phyloP scores from a whole-genome alignment of 2,113 vertebrate species.

The Periophthalmodon schlosseri region DNA sequence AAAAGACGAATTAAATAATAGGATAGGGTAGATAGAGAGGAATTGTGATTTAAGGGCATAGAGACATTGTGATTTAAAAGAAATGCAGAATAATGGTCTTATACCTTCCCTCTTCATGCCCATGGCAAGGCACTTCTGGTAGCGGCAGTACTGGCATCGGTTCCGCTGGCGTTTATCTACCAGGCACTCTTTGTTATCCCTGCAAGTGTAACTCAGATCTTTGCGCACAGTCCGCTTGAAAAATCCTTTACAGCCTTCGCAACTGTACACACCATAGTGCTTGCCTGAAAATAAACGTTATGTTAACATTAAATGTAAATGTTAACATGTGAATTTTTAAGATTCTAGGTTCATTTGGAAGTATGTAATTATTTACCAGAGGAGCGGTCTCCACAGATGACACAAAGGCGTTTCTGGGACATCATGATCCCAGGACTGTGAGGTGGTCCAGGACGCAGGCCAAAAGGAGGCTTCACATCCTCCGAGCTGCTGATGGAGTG shows the following conservation, averaged over 20 bases:
- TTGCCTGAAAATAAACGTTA: conserved; percentile 82
- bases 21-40: background rate
- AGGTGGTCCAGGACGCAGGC: conserved; percentile 80
- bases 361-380: conserved; percentile 78
- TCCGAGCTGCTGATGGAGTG: conserved; percentile 88
- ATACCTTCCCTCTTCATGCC: conserved; percentile 98
- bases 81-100: conserved; percentile 26
- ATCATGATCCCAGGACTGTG: conserved; percentile 83
- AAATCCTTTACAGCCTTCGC: conserved; percentile 97
- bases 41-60: background rate
- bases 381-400: conserved; percentile 91
- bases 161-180: conserved; percentile 97
- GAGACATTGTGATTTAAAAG: background rate
- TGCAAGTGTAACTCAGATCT: conserved; percentile 94
- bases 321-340: background rate
- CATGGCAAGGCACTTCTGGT: conserved; percentile 97
- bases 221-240: conserved; percentile 96
- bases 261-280: conserved; percentile 97
- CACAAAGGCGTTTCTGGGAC: conserved; percentile 86
- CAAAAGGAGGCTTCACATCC: conserved; percentile 88
- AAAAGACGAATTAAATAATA: background rate
- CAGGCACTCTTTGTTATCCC: conserved; percentile 94
- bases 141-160: conserved; percentile 98
- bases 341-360: background rate
- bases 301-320: too few species aligned